Evolutionary conservation across 2,113 vertebrate species (phyloP).

Genomic region (Brachypteracias leptosomus): DNA sequence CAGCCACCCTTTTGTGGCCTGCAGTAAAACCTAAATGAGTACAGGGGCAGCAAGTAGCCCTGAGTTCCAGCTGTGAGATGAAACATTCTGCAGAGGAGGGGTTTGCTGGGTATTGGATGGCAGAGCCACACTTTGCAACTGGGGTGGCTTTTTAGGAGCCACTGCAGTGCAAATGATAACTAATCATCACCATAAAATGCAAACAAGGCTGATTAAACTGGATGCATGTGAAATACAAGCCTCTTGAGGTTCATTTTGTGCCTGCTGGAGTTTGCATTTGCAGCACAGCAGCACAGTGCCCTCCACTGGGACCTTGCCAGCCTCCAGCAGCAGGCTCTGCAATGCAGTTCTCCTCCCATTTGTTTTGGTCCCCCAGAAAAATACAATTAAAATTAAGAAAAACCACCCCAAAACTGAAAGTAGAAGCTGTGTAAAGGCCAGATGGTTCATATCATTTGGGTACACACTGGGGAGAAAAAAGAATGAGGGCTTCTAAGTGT

Average conservation of each 20-base stretch:
- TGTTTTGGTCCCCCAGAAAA: not conserved
- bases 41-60: not conserved
- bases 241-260: not conserved
- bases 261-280: not conserved
- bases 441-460: not conserved
- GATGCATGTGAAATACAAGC: not conserved
- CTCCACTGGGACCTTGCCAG: not conserved
- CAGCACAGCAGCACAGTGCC: constrained; percentile 14
- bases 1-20: not conserved
- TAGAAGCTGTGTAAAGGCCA: not conserved
- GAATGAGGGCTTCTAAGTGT: not conserved
- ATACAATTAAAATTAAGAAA: not conserved
- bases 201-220: not conserved
- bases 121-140: not conserved
- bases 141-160: not conserved
- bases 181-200: not conserved
- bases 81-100: not conserved
- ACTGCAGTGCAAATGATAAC: not conserved
- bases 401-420: not conserved
- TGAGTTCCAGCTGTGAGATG: not conserved
- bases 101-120: not conserved
- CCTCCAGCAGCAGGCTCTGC: not conserved
- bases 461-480: not conserved
- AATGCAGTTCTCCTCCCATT: not conserved
- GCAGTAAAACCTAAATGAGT: not conserved